Conservation (phyloP, 2,888 invertebrate genomes). For the Meandrusa payeni region DNA sequence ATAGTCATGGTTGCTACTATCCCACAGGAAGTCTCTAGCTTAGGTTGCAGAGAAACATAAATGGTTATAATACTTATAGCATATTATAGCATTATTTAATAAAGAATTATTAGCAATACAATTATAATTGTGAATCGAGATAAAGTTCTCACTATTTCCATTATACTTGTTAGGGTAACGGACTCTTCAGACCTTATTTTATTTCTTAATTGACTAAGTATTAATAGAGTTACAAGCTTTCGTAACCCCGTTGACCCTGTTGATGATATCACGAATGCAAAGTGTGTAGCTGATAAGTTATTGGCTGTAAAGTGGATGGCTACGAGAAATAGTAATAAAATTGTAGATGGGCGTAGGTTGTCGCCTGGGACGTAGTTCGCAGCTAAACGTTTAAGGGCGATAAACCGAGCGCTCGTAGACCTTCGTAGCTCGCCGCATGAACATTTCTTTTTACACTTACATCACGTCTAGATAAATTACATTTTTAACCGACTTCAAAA, state of each 20-base stretch:
- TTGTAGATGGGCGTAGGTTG: constrained; percentile 20
- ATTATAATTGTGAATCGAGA: too few relatives aligned
- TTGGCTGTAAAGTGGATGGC: constrained; percentile 35
- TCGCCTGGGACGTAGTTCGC: constrained; percentile 3
- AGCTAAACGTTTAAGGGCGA: constrained; percentile 10
- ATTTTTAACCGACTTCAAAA: too few relatives aligned
- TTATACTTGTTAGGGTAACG: too few relatives aligned
- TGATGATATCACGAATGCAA: constrained; percentile 32
- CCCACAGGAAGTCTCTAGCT: too few relatives aligned
- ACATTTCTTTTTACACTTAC: neutral
- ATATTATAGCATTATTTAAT: too few relatives aligned
- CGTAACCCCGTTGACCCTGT: constrained; percentile 8
- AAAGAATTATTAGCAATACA: too few relatives aligned
- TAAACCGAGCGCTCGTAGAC: constrained; percentile 11
- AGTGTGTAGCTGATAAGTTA: constrained; percentile 38
- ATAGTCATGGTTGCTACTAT: too few relatives aligned
- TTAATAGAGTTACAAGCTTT: constrained; percentile 13
- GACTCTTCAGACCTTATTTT: too few relatives aligned
- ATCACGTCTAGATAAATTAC: neutral
- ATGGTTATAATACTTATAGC: too few relatives aligned
- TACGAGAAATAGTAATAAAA: constrained; percentile 40
- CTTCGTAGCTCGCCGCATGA: constrained; percentile 9
- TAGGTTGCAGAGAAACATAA: too few relatives aligned
- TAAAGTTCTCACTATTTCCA: too few relatives aligned
- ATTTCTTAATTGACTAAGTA: too few relatives aligned